Percentiles rank a stretch among this genome's conserved stretches.
Conservation (phyloP, 2,888 invertebrate species). For the Chloroclysta siterata region DNA sequence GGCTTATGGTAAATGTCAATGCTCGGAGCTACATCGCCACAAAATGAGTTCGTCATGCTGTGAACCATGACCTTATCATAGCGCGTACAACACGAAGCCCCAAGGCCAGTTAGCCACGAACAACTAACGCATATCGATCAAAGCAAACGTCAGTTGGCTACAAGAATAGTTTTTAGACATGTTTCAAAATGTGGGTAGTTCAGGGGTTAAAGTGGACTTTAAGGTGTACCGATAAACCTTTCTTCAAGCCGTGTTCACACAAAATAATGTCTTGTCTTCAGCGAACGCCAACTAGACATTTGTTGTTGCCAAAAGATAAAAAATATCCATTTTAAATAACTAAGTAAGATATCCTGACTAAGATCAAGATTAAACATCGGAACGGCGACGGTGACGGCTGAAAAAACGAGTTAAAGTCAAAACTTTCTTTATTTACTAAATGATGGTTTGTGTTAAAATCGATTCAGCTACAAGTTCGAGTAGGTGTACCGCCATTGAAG, state of each 20-base stretch:
- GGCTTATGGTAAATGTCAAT: slow-evolving; percentile 13
- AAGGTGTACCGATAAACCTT: background rate
- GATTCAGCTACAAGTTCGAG: slow-evolving; percentile 1
- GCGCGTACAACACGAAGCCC: slow-evolving; percentile 46
- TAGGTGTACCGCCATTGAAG: slow-evolving; percentile 22
- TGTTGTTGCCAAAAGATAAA: background rate
- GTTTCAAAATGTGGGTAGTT: slow-evolving; percentile 20
- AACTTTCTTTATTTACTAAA: background rate
- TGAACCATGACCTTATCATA: slow-evolving; percentile 64
- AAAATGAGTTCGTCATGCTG: slow-evolving; percentile 32
- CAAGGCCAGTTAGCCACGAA: slow-evolving; percentile 53
- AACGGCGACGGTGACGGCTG: background rate
- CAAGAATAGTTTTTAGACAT: slow-evolving; percentile 23
- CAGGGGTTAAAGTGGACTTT: background rate
- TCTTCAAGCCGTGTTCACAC: background rate
- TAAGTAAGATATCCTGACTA: too few species aligned
- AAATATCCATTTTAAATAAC: too few species aligned
- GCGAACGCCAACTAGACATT: background rate
- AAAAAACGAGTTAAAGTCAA: background rate
- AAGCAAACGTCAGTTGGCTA: slow-evolving; percentile 42
- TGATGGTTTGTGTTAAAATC: slow-evolving; percentile 6
- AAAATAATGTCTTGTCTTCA: background rate
- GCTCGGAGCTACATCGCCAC: slow-evolving; percentile 15
- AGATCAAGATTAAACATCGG: too few species aligned
- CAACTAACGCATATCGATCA: slow-evolving; percentile 53